Evolutionary conservation across 1,140 invertebrate species (phyloP).

Genomic region (Dolichoris vasculosae): DNA sequence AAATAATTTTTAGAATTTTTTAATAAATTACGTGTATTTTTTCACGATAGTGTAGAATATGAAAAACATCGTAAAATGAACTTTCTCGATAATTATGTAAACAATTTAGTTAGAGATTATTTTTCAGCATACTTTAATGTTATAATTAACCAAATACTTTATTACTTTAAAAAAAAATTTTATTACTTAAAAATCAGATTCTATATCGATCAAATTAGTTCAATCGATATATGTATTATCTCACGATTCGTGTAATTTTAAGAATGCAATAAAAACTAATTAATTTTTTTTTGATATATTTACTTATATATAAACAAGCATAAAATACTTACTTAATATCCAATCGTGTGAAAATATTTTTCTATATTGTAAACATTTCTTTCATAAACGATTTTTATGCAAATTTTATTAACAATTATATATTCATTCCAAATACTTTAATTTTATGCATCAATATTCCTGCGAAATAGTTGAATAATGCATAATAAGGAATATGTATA

Average conservation of each 20-base stretch:
- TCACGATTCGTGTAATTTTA: conserved; percentile 24
- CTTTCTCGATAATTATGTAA: background rate
- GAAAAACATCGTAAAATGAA: background rate
- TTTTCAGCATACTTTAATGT: conserved; percentile 16
- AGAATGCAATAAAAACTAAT: background rate
- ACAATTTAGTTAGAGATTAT: background rate
- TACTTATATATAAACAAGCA: background rate
- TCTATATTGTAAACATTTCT: background rate
- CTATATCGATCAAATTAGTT: background rate
- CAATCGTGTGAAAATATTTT: background rate
- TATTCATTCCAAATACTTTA: no score
- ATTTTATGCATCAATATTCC: no score
- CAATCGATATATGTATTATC: conserved; percentile 8
- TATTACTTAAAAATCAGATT: background rate
- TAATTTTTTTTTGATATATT: background rate
- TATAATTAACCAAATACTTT: conserved; percentile 16
- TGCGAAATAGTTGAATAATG: background rate
- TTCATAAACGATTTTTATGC: no score
- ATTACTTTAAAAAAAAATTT: background rate
- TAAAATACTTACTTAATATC: background rate
- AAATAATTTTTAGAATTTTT: background rate
- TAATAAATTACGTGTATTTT: background rate
- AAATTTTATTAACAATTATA: no score
- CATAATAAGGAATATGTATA: background rate
- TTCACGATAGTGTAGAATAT: background rate